Evolutionary conservation across 1,140 invertebrate genomes (phyloP).

Genomic region (Caenorhabditis remanei): DNA sequence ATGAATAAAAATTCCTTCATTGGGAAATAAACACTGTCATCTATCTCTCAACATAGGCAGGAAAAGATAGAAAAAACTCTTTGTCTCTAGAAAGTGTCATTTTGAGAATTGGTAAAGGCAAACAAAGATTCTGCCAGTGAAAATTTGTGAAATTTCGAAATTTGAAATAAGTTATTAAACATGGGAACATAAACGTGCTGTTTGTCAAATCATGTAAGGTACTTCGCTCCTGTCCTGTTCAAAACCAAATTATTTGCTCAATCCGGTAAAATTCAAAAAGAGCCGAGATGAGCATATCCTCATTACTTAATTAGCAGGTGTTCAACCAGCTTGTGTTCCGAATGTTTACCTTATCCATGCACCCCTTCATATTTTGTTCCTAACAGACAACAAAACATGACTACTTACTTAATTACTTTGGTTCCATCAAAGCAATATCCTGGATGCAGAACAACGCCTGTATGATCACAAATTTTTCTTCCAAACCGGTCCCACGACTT

Average conservation of each 20-base stretch:
- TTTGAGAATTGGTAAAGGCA: no score
- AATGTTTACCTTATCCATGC: slow-evolving; percentile 17
- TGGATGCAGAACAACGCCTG: slow-evolving; percentile 2
- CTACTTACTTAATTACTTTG: slow-evolving; percentile 27
- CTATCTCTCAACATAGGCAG: not conserved
- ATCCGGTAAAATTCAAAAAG: not conserved
- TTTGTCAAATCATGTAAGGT: no score
- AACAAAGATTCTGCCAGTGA: no score
- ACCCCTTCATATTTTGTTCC: not conserved
- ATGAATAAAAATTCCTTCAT: not conserved
- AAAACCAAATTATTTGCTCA: no score
- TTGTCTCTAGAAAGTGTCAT: not conserved
- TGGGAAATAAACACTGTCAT: slow-evolving; percentile 40
- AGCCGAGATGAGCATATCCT: not conserved
- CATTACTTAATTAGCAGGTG: slow-evolving; percentile 42
- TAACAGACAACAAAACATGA: not conserved
- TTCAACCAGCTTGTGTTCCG: not conserved
- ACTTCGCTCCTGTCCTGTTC: no score
- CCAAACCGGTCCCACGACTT: slow-evolving; percentile 35
- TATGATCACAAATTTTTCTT: slow-evolving; percentile 41
- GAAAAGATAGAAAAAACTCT: not conserved
- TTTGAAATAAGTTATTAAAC: no score
- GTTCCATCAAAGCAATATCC: not conserved
- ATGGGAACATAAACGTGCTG: no score
- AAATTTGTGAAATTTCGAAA: no score